Conservation (phyloP, 2,797 vertebrate genomes). For the Erithacus rubecula region DNA sequence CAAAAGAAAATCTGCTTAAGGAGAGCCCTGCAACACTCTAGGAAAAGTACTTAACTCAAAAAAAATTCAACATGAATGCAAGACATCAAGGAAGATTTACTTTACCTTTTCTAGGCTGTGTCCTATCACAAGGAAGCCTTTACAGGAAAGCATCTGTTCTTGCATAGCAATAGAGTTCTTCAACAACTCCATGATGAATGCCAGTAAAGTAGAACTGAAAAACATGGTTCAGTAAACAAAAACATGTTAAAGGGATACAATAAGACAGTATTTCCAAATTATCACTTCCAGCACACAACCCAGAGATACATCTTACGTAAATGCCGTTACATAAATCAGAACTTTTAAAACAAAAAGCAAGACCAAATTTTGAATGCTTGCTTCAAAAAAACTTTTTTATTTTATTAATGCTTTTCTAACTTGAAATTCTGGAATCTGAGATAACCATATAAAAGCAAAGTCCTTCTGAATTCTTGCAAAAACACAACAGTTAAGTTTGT, state of each 20-base stretch:
- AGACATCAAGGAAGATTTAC: background rate
- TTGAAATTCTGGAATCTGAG: background rate
- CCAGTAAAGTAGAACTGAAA: conserved; percentile 90
- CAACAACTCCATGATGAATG: conserved; percentile 96
- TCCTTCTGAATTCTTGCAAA: background rate
- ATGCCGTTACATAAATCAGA: background rate
- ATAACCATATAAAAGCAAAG: background rate
- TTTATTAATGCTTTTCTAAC: background rate
- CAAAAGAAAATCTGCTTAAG: background rate
- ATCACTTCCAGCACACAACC: background rate
- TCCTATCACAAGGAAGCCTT: conserved; percentile 98
- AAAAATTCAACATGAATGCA: background rate
- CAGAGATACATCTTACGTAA: background rate
- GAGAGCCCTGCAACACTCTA: background rate
- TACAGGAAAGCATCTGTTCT: conserved; percentile 96
- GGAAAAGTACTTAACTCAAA: background rate
- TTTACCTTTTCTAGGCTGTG: conserved; percentile 96
- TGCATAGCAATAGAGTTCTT: conserved; percentile 99
- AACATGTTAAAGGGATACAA: background rate
- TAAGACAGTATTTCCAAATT: background rate
- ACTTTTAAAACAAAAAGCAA: background rate
- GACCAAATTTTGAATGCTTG: background rate
- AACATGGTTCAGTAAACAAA: background rate
- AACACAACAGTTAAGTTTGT: background rate
- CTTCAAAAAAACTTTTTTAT: background rate